These are phyloP conservation scores for Pseudomugil tenellus DNA, from an alignment of 2,797 vertebrate genomes.

Conservation along the genomic window DNA sequence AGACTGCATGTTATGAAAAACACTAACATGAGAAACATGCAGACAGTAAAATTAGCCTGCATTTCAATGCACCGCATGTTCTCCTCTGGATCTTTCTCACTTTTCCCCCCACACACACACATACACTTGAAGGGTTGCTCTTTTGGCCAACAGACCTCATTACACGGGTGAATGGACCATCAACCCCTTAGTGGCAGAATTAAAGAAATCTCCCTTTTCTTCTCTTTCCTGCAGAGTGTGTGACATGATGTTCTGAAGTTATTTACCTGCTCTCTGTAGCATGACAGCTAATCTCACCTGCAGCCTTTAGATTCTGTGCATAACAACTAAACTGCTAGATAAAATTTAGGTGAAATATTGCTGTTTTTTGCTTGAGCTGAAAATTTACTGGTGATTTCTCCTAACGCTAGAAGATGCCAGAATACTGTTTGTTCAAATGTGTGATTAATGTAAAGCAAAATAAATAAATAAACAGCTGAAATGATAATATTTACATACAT, in stretches of 20 bases:
- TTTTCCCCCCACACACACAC: conserved; percentile 27
- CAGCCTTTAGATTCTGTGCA: conserved; percentile 33
- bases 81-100: conserved; percentile 26
- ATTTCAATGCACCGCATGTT: conserved; percentile 42
- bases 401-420: not conserved
- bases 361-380: conserved; percentile 1
- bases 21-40: conserved; percentile 11
- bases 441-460: not conserved
- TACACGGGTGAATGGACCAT: conserved; percentile 79
- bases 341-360: conserved; percentile 15
- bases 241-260: conserved; percentile 71
- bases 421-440: not conserved
- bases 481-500: not conserved
- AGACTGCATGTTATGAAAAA: conserved; percentile 16
- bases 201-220: conserved; percentile 72
- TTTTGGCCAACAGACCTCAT: conserved; percentile 80
- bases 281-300: conserved; percentile 68
- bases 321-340: conserved; percentile 38
- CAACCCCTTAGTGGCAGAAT: conserved; percentile 69
- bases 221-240: conserved; percentile 50
- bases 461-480: not conserved
- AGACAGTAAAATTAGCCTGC: conserved; percentile 24
- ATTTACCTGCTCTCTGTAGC: conserved; percentile 70
- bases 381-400: not conserved
- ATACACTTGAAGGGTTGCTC: conserved; percentile 70